Evolutionary conservation across 2,113 vertebrate genomes (phyloP), one percentile per base, ranked within the genome.

Genomic region (Chloropsis cyanopogon): DNA sequence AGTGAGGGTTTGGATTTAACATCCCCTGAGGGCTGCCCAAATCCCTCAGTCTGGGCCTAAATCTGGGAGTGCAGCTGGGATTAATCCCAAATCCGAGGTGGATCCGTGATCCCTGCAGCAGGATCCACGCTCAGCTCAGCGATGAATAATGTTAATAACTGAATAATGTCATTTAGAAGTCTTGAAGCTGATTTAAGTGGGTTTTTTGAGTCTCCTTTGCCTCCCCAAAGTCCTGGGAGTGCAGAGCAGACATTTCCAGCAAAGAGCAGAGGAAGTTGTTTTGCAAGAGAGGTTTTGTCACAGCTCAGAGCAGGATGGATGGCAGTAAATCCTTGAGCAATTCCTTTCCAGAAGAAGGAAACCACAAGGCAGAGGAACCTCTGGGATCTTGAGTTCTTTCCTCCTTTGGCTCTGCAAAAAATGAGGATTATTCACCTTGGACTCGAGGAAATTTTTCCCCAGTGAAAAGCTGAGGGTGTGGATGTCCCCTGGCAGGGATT

Each of bases 231-330:
- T 22, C 7, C 53, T 35, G 59, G 49, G 10, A 5, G 20, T 11
- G 31, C 26, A 7, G 59, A 19, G 18, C 4, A 12, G 35, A 3
- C 7, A 0, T 14, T 14, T 41, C 3, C 80, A 50, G 54, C 3
- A 1, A 9, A 29, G 81, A n/a, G 73, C 75, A 86, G 93, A 89
- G 94, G 97, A 97, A 95, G 88, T 25, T 72, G 65, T 95, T 72
- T 28, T 42, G 71, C 81, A 88, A 92, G 75, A 33, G 75, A 22
- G 46, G 46, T 18, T 92, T 82, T 89, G 82, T 76, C 90, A 66
- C 39, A 20, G 42, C 85, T 68, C 52, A 49, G 66, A 90, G 92
- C 28, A 28, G 73, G 75, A 39, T 49, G 64, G 49, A 28, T 82
- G 79, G 26, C 87, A 60, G 52, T 7, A n/a, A 93, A 75, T 53